Percentiles rank a stretch among this genome's conserved stretches.
phyloP scores from a whole-genome alignment of 1,140 invertebrate species.

The Hetaerina americana region DNA sequence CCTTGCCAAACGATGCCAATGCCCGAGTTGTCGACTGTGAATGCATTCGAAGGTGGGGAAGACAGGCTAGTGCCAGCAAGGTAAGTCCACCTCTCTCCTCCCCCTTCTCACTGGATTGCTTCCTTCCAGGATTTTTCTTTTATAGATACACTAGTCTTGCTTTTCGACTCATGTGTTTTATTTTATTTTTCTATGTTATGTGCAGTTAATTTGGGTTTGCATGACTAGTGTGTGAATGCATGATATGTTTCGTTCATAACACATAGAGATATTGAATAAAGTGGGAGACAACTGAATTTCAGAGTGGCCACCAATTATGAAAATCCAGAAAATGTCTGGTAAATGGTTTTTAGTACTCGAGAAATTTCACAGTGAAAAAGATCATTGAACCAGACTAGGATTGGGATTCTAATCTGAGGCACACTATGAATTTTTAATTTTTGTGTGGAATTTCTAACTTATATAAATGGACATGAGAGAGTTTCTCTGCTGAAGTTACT shows the following conservation, averaged over 20 bases:
- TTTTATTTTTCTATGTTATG: neutral
- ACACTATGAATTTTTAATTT: too few species aligned
- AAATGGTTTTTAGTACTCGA: too few species aligned
- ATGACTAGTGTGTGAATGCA: neutral
- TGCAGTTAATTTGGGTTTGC: too few species aligned
- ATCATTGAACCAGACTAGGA: too few species aligned
- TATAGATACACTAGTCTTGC: neutral
- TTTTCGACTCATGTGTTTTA: neutral
- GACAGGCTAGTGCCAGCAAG: neutral
- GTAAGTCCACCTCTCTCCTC: neutral
- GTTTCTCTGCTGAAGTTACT: too few species aligned
- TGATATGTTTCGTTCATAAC: neutral
- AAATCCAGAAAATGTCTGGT: too few species aligned
- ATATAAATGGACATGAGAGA: too few species aligned
- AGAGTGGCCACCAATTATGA: too few species aligned
- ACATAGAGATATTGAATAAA: neutral
- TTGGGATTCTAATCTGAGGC: too few species aligned
- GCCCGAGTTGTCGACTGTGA: neutral
- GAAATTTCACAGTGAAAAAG: too few species aligned
- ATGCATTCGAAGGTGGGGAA: neutral
- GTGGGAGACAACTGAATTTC: too few species aligned
- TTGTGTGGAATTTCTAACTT: too few species aligned
- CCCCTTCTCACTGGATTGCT: neutral
- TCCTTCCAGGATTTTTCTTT: neutral
- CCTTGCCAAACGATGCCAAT: slow-evolving; percentile 7